phyloP scores from a whole-genome alignment of 2,888 invertebrate genomes.

The Acronicta aceris region DNA sequence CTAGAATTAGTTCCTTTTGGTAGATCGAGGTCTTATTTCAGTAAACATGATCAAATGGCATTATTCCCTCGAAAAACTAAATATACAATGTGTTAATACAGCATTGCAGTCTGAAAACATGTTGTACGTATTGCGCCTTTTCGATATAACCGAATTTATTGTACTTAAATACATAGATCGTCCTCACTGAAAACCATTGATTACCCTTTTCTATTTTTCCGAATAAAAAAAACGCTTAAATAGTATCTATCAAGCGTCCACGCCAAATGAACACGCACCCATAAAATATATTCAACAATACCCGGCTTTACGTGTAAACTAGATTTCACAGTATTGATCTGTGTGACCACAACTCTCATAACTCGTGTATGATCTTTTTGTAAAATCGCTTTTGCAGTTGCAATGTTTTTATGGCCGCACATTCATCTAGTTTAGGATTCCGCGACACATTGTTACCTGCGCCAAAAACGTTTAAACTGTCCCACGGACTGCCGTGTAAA shows the following conservation, averaged over 20 bases:
- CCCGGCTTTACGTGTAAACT: constrained; percentile 20
- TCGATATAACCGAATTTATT: no score
- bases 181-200: no score
- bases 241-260: background rate
- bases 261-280: constrained; percentile 1
- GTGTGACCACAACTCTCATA: constrained; percentile 6
- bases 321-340: constrained; percentile 32
- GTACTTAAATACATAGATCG: no score
- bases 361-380: constrained; percentile 3
- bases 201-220: no score
- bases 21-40: no score
- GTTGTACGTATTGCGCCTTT: no score
- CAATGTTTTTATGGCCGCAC: constrained; percentile 30
- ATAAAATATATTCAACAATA: constrained; percentile 33
- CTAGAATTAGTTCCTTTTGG: no score
- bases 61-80: no score
- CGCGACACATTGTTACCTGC: constrained; percentile 44
- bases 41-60: no score
- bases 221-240: no score
- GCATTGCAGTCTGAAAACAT: no score
- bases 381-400: constrained; percentile 17
- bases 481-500: constrained; percentile 32
- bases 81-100: no score
- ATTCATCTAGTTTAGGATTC: constrained; percentile 48
- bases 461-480: constrained; percentile 49